Evolutionary conservation across 2,797 vertebrate species (phyloP).

Genomic region (Tokudaia tokunoshimensis): DNA sequence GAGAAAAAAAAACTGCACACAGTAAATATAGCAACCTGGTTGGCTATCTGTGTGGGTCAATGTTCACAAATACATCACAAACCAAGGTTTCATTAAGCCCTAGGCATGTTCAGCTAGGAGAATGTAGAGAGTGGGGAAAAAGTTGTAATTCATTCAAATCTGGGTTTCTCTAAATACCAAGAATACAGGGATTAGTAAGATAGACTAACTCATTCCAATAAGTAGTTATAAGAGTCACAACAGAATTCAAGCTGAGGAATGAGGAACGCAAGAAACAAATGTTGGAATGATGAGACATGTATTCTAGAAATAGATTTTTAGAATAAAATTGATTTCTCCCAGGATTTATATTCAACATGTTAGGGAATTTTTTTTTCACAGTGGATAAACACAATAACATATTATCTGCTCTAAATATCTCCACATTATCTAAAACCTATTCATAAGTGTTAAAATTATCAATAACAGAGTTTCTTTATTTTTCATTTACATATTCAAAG

Average conservation of each 20-base stretch:
- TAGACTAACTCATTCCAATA: not conserved
- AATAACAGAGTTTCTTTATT: not conserved
- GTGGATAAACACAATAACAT: not conserved
- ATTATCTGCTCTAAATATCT: not conserved
- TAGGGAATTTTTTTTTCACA: not conserved
- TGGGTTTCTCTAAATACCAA: not conserved
- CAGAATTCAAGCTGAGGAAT: not conserved
- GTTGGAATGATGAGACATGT: not conserved
- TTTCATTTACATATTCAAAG: not conserved
- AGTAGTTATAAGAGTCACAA: not conserved
- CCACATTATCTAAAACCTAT: slow-evolving; percentile 3
- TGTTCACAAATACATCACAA: not conserved
- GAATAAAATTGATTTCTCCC: not conserved
- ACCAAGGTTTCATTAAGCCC: not conserved
- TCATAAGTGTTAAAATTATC: not conserved
- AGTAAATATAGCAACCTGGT: not conserved
- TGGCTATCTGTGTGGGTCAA: not conserved
- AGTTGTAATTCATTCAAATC: not conserved
- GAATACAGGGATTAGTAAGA: not conserved
- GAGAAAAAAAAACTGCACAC: not conserved
- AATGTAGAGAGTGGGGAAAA: not conserved
- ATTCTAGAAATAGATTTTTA: not conserved
- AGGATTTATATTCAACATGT: not conserved
- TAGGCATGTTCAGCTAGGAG: not conserved
- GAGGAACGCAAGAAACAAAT: not conserved